These are phyloP conservation scores for Brachyopa scutellaris DNA, from an alignment of 2,888 invertebrate species.

Conservation along the genomic window DNA sequence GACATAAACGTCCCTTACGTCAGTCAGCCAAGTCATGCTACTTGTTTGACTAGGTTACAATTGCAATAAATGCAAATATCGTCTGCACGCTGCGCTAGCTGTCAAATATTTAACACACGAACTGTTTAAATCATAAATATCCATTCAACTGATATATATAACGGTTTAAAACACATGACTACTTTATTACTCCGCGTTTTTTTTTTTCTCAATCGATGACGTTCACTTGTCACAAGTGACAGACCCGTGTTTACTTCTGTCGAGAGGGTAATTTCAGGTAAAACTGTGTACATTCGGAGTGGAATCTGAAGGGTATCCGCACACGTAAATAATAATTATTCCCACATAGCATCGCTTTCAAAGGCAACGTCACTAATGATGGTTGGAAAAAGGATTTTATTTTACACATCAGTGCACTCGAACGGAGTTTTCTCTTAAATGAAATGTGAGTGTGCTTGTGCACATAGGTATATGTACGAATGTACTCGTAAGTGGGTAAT, in stretches of 20 bases:
- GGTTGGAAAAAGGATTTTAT: not conserved
- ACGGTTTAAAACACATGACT: too few species aligned
- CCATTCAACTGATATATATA: too few species aligned
- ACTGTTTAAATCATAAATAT: too few species aligned
- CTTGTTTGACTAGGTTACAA: too few species aligned
- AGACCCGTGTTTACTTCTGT: not conserved
- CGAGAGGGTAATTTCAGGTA: not conserved
- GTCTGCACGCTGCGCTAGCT: too few species aligned
- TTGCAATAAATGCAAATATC: too few species aligned
- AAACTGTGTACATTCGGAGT: not conserved
- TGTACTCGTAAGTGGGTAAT: too few species aligned
- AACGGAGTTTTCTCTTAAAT: not conserved
- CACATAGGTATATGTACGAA: too few species aligned
- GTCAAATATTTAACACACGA: too few species aligned
- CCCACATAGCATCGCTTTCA: not conserved
- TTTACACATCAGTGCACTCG: not conserved
- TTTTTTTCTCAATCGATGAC: not conserved
- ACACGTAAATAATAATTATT: not conserved
- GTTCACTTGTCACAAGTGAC: not conserved
- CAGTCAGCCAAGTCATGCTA: too few species aligned
- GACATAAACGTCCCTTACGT: too few species aligned
- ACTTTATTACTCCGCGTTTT: not conserved
- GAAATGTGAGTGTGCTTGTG: too few species aligned
- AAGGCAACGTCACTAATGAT: not conserved
- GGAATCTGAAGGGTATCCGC: not conserved